These are phyloP conservation scores for Alauda arvensis DNA, from an alignment of 2,797 vertebrate genomes.

Conservation along the genomic window DNA sequence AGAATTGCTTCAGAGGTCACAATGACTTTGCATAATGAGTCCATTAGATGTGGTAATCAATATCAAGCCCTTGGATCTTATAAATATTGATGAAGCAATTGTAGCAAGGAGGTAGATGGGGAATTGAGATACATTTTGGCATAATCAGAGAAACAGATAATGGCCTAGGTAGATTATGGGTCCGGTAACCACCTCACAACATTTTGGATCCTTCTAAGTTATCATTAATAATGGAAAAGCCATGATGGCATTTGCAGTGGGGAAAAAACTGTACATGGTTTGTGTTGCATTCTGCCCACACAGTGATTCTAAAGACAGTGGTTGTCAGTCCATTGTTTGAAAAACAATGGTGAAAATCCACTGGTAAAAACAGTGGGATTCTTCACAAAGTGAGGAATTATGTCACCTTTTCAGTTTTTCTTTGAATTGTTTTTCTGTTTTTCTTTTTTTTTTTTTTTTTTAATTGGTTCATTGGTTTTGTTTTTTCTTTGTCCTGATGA, in stretches of 20 bases:
- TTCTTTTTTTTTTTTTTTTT: background rate
- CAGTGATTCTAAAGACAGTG: background rate
- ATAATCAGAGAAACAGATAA: conserved; percentile 66
- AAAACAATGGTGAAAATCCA: background rate
- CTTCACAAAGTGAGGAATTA: background rate
- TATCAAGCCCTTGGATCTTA: conserved; percentile 70
- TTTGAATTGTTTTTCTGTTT: background rate
- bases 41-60: conserved; percentile 76
- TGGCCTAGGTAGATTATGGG: conserved; percentile 44
- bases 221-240: conserved; percentile 28
- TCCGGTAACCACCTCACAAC: conserved; percentile 61
- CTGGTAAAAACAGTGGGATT: background rate
- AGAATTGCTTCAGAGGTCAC: conserved; percentile 59
- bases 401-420: background rate
- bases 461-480: background rate
- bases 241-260: background rate
- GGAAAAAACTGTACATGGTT: background rate
- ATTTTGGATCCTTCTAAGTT: conserved; percentile 35
- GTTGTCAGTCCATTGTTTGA: background rate
- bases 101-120: conserved; percentile 52
- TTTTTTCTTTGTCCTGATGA: background rate
- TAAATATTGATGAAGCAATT: conserved; percentile 76
- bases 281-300: background rate
- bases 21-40: conserved; percentile 62
- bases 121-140: conserved; percentile 70